These are phyloP conservation scores for Helicoverpa zea DNA, from an alignment of 1,140 invertebrate genomes.

Conservation along the genomic window DNA sequence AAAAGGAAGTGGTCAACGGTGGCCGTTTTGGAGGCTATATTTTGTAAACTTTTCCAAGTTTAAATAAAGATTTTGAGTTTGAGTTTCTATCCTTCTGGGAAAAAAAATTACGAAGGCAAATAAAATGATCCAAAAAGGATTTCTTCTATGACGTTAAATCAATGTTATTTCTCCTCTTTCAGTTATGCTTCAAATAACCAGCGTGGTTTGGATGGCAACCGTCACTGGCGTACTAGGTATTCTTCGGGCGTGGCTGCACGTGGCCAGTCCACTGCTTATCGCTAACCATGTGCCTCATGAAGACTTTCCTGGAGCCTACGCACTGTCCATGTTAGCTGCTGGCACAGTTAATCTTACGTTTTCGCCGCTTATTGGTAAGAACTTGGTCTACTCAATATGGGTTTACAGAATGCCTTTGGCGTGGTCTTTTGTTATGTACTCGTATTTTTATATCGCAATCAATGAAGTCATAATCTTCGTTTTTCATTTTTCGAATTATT, in stretches of 20 bases:
- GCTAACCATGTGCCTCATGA: constrained; percentile 72
- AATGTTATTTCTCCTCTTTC: constrained; percentile 50
- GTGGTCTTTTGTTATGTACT: not conserved
- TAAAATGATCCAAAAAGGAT: too few species aligned
- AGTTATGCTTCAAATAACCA: constrained; percentile 71
- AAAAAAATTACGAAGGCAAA: too few species aligned
- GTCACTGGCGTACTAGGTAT: constrained; percentile 67
- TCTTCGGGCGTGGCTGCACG: constrained; percentile 73
- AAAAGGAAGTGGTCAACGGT: too few species aligned
- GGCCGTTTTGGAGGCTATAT: too few species aligned
- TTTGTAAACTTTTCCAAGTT: too few species aligned
- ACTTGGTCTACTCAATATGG: not conserved
- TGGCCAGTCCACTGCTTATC: constrained; percentile 76
- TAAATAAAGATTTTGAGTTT: too few species aligned
- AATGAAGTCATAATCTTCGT: too few species aligned
- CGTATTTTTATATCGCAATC: too few species aligned
- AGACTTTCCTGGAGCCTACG: constrained; percentile 80
- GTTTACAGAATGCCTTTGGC: not conserved
- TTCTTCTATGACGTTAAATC: not conserved
- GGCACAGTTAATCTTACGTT: constrained; percentile 71
- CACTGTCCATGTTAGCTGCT: constrained; percentile 70
- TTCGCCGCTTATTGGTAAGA: constrained; percentile 75
- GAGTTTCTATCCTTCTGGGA: not conserved
- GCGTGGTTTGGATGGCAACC: constrained; percentile 67
- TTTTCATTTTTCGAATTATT: too few species aligned